Percentiles rank a stretch among this genome's conserved stretches.
These are phyloP conservation scores for Mormyrus hasselquistii DNA, from an alignment of 2,797 vertebrate species.

Conservation along the genomic window DNA sequence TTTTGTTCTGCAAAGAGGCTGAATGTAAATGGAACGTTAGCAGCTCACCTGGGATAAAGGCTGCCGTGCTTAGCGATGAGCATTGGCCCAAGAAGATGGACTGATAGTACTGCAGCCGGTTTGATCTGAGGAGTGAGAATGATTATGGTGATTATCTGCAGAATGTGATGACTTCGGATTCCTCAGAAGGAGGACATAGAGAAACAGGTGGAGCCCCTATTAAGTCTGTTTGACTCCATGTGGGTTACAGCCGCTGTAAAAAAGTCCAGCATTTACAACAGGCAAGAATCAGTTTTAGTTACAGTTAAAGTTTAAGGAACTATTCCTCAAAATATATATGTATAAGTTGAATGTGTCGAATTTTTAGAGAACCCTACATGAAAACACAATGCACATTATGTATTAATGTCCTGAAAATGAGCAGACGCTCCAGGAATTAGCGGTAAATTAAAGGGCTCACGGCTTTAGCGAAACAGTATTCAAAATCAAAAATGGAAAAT, in stretches of 20 bases:
- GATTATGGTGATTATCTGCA: neutral
- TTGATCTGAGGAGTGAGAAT: neutral
- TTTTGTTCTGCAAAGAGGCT: neutral
- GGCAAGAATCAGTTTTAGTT: neutral
- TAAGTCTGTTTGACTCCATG: neutral
- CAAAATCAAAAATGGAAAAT: neutral
- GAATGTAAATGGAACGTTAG: neutral
- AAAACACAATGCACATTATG: neutral
- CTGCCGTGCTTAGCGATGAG: neutral
- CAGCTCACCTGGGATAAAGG: neutral
- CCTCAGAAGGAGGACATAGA: neutral
- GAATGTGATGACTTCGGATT: neutral
- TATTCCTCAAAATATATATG: neutral
- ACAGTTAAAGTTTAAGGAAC: neutral
- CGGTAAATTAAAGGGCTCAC: neutral
- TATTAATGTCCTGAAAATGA: neutral
- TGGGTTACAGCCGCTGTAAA: neutral
- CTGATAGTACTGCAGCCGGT: neutral
- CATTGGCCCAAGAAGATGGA: neutral
- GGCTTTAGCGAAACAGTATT: neutral
- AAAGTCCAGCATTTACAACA: neutral
- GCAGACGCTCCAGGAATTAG: neutral
- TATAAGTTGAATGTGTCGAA: neutral
- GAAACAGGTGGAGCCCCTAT: neutral
- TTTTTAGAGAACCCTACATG: neutral